These are phyloP conservation scores for Theretra japonica DNA, from an alignment of 2,888 invertebrate genomes.

Conservation along the genomic window DNA sequence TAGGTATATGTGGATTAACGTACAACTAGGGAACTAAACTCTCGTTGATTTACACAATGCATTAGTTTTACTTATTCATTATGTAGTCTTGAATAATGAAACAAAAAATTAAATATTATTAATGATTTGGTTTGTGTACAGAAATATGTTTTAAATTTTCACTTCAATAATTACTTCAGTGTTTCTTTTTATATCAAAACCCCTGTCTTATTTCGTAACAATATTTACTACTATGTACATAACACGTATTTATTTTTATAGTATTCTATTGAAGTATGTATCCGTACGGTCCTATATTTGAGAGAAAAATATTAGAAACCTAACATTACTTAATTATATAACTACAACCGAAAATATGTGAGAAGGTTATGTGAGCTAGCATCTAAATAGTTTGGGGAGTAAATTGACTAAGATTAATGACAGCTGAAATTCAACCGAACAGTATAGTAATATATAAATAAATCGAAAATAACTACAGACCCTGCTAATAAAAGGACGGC, in stretches of 20 bases:
- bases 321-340: conserved; percentile 50
- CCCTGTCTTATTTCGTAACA: conserved; percentile 56
- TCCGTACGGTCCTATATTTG: conserved; percentile 42
- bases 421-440: conserved; percentile 44
- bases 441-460: conserved; percentile 24
- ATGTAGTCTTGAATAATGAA: conserved; percentile 26
- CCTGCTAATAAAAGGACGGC: conserved; percentile 5
- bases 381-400: conserved; percentile 68
- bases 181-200: conserved; percentile 33
- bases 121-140: conserved; percentile 49
- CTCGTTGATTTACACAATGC: conserved; percentile 21
- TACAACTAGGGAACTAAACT: conserved; percentile 18
- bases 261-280: conserved; percentile 43
- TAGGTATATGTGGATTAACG: conserved; percentile 20
- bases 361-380: conserved; percentile 53
- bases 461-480: conserved; percentile 19
- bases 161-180: conserved; percentile 24
- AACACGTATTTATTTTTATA: conserved; percentile 52
- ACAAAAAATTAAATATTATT: conserved; percentile 30
- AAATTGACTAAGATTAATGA: conserved; percentile 79
- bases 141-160: conserved; percentile 30
- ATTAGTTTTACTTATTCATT: conserved; percentile 26
- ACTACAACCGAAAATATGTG: conserved; percentile 51
- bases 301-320: conserved; percentile 45
- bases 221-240: conserved; percentile 76